A percentile compares a stretch with the other conserved stretches of the same genome.
phyloP scores from a whole-genome alignment of 2,797 vertebrate genomes.

The Remorina albescens region DNA sequence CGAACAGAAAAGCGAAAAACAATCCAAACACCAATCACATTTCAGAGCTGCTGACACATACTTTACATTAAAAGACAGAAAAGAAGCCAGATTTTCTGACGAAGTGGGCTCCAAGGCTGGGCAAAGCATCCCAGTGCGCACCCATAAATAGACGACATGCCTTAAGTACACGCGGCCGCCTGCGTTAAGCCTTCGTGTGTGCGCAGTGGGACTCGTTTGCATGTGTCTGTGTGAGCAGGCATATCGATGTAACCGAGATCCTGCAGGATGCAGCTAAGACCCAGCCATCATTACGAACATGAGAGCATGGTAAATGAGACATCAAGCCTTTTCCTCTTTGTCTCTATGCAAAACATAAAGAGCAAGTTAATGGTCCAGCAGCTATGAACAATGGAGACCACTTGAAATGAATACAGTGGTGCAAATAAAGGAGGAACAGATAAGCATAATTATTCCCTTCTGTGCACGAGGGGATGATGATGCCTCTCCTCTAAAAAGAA shows the following conservation, averaged over 20 bases:
- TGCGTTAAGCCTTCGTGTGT: not conserved
- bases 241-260: slow-evolving; percentile 63
- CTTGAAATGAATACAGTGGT: slow-evolving; percentile 63
- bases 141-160: not conserved
- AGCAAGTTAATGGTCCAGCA: slow-evolving; percentile 68
- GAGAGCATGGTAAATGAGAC: slow-evolving; percentile 71
- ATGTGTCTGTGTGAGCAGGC: slow-evolving; percentile 49
- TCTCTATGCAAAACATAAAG: slow-evolving; percentile 67
- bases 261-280: slow-evolving; percentile 47
- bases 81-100: slow-evolving; percentile 5
- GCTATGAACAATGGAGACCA: slow-evolving; percentile 62
- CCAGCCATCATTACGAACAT: slow-evolving; percentile 65
- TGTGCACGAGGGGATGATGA: slow-evolving; percentile 16
- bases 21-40: not conserved
- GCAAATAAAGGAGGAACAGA: slow-evolving; percentile 53
- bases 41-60: slow-evolving; percentile 37
- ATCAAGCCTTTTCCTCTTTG: slow-evolving; percentile 67
- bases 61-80: slow-evolving; percentile 29
- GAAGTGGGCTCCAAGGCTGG: slow-evolving; percentile 1
- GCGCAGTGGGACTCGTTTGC: slow-evolving; percentile 48
- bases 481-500: slow-evolving; percentile 32
- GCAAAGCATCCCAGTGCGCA: slow-evolving; percentile 8
- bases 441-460: slow-evolving; percentile 54
- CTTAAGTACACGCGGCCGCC: too few species aligned
- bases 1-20: not conserved